phyloP scores from a whole-genome alignment of 1,140 invertebrate species.

The Bilobella aurantiaca region DNA sequence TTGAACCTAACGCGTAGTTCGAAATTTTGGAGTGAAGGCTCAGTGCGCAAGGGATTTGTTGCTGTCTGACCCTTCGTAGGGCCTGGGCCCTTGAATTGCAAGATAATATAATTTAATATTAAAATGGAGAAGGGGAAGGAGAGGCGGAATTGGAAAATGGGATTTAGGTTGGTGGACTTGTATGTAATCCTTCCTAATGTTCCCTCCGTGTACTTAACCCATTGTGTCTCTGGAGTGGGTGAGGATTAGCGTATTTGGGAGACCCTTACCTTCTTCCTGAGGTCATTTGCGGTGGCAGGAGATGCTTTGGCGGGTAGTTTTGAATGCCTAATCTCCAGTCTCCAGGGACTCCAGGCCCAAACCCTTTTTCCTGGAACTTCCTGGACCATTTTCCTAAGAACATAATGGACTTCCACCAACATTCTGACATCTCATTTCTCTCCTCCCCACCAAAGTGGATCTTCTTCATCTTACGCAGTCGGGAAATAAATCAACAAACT shows the following conservation, averaged over 20 bases:
- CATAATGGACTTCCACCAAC: background rate
- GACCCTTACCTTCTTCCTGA: background rate
- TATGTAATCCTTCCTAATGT: background rate
- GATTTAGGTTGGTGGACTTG: too few species aligned
- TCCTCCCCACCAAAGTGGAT: background rate
- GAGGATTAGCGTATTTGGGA: background rate
- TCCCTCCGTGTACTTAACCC: background rate
- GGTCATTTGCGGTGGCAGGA: constrained; percentile 1
- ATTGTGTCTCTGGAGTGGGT: background rate
- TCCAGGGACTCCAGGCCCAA: background rate
- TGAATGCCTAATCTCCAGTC: background rate
- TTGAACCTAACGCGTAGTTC: too few species aligned
- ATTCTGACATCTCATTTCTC: constrained; percentile 4
- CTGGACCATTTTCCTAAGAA: too few species aligned
- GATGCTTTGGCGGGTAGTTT: background rate
- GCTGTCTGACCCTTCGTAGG: too few species aligned
- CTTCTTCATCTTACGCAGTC: background rate
- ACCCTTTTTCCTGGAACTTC: background rate
- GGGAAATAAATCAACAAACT: too few species aligned
- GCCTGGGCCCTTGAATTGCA: too few species aligned
- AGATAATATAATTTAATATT: too few species aligned
- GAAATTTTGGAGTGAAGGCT: too few species aligned
- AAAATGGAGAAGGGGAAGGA: too few species aligned
- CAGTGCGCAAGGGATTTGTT: too few species aligned
- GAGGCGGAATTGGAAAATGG: too few species aligned